phyloP scores from a whole-genome alignment of 2,113 vertebrate genomes.

The Turnix velox region DNA sequence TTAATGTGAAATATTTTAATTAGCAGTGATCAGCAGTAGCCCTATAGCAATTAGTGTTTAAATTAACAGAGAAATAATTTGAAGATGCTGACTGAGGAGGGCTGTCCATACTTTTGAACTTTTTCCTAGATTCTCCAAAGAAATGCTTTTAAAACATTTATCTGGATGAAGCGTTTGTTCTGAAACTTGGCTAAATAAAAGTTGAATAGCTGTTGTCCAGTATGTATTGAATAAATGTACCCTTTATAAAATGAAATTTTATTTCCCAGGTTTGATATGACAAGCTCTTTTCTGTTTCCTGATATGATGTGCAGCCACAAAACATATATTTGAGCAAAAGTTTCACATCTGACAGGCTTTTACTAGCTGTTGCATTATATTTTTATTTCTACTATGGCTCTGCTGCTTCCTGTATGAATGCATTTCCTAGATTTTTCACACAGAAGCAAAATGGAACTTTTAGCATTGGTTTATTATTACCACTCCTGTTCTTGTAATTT shows the following conservation, averaged over 20 bases:
- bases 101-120: neutral
- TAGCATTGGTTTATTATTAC: neutral
- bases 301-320: neutral
- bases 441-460: neutral
- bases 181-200: neutral
- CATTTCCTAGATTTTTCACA: neutral
- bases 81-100: neutral
- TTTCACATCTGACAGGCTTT: neutral
- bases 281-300: neutral
- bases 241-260: neutral
- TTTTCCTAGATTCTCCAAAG: neutral
- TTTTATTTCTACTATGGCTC: neutral
- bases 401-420: neutral
- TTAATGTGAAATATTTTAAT: neutral
- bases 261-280: neutral
- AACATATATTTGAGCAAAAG: neutral
- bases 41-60: neutral
- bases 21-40: neutral
- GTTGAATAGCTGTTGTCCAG: neutral
- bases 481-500: neutral
- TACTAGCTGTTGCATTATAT: neutral
- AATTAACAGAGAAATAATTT: conserved; percentile 11
- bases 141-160: neutral
- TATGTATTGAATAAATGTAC: neutral
- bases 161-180: neutral